Conservation (phyloP, 2,888 invertebrate genomes). For the Erynnis tages region DNA sequence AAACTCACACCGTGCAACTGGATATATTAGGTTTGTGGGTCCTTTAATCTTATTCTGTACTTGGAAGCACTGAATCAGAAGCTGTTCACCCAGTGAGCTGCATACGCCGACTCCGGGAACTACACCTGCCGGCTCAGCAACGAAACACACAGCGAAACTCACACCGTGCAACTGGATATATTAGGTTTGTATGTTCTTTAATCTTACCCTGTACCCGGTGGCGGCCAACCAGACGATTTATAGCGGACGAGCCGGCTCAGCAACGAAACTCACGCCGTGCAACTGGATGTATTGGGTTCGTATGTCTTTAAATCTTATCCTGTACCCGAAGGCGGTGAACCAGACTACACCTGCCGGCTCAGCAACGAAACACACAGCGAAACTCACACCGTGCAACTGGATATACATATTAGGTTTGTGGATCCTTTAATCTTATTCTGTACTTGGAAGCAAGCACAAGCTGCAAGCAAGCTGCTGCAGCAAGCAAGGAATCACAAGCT, state of each 20-base stretch:
- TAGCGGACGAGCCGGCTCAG: constrained; percentile 85
- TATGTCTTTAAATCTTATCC: background rate
- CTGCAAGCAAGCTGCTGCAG: no score
- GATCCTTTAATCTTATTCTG: background rate
- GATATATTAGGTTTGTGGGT: no score
- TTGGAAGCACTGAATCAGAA: constrained; percentile 91
- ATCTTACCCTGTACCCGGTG: background rate
- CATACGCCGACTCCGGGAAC: constrained; percentile 85
- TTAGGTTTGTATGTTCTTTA: constrained; percentile 80
- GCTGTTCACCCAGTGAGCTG: constrained; percentile 84
- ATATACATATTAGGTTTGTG: constrained; percentile 86
- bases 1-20: no score
- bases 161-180: constrained; percentile 84
- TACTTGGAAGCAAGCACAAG: no score
- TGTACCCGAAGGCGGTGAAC: no score
- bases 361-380: constrained; percentile 86
- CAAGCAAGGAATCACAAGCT: no score
- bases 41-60: constrained; percentile 87
- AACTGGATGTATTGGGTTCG: constrained; percentile 86
- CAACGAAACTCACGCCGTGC: constrained; percentile 86
- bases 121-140: constrained; percentile 88
- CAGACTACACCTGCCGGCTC: no score
- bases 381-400: constrained; percentile 84
- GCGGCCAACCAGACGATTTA: no score
- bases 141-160: constrained; percentile 84